phyloP scores from a whole-genome alignment of 1,140 invertebrate genomes.

The Camponotus floridanus region DNA sequence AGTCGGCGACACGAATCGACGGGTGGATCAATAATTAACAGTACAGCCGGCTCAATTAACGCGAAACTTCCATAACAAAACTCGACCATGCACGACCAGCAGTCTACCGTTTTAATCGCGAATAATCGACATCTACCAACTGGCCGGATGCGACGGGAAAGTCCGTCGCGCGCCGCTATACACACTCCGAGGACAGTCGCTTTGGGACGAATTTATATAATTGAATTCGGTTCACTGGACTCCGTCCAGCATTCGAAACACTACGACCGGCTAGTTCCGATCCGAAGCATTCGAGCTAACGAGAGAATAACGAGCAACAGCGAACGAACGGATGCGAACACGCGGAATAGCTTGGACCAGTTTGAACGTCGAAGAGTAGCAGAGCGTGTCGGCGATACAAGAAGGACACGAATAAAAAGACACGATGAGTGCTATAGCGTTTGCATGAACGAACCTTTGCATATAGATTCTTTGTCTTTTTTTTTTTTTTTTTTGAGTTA shows the following conservation, averaged over 20 bases:
- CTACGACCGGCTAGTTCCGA: slow-evolving; percentile 71
- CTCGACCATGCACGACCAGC: slow-evolving; percentile 60
- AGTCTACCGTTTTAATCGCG: slow-evolving; percentile 69
- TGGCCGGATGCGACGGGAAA: slow-evolving; percentile 10
- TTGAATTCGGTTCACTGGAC: slow-evolving; percentile 81
- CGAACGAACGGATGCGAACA: slow-evolving; percentile 41
- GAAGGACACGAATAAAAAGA: slow-evolving; percentile 65
- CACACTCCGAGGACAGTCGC: slow-evolving; percentile 72
- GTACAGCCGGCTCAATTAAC: slow-evolving; percentile 67
- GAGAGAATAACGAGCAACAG: slow-evolving; percentile 76
- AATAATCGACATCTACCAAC: slow-evolving; percentile 72
- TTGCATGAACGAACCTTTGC: slow-evolving; percentile 31
- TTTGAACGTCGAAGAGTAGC: slow-evolving; percentile 40
- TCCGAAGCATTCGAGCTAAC: slow-evolving; percentile 68
- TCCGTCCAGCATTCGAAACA: slow-evolving; percentile 77
- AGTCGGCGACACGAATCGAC: slow-evolving; percentile 15
- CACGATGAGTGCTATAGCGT: slow-evolving; percentile 21
- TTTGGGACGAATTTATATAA: slow-evolving; percentile 78
- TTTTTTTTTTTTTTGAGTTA: background rate
- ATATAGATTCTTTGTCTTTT: slow-evolving; percentile 1
- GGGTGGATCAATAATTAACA: slow-evolving; percentile 66
- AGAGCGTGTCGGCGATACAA: slow-evolving; percentile 57
- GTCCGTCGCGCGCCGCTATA: slow-evolving; percentile 66
- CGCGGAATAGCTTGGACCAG: slow-evolving; percentile 52
- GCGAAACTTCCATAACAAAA: slow-evolving; percentile 71